A percentile compares a stretch with the other conserved stretches of the same genome.
These are phyloP conservation scores for Hyperoplus immaculatus DNA, from an alignment of 2,797 vertebrate species.

Conservation along the genomic window DNA sequence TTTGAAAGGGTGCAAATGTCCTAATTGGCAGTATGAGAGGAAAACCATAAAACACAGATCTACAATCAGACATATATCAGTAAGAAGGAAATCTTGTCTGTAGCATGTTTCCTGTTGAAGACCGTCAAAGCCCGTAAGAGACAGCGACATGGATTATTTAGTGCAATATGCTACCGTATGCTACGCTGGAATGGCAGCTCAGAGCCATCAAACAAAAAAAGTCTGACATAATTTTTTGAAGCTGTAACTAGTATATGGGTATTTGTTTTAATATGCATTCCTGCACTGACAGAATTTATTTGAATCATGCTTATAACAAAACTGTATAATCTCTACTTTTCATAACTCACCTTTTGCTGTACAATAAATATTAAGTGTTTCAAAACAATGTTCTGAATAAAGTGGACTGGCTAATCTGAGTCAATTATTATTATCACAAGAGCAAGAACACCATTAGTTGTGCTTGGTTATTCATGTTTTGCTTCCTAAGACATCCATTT, in stretches of 20 bases:
- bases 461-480: not conserved
- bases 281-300: not conserved
- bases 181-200: not conserved
- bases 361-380: not conserved
- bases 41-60: not conserved
- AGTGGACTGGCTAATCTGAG: not conserved
- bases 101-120: not conserved
- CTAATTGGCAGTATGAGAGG: not conserved
- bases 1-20: not conserved
- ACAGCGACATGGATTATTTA: conserved; percentile 16
- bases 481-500: not conserved
- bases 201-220: not conserved
- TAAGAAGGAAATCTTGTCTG: not conserved
- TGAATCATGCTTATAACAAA: conserved; percentile 1
- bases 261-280: not conserved
- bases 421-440: not conserved
- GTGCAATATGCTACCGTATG: not conserved
- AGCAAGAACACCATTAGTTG: not conserved
- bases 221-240: not conserved
- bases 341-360: not conserved
- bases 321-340: not conserved
- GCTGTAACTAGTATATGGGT: not conserved
- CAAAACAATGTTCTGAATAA: conserved; percentile 5
- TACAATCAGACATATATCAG: not conserved
- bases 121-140: not conserved